Evolutionary conservation across 2,888 invertebrate genomes (phyloP).

Genomic region (Zhengitettix transpicula): DNA sequence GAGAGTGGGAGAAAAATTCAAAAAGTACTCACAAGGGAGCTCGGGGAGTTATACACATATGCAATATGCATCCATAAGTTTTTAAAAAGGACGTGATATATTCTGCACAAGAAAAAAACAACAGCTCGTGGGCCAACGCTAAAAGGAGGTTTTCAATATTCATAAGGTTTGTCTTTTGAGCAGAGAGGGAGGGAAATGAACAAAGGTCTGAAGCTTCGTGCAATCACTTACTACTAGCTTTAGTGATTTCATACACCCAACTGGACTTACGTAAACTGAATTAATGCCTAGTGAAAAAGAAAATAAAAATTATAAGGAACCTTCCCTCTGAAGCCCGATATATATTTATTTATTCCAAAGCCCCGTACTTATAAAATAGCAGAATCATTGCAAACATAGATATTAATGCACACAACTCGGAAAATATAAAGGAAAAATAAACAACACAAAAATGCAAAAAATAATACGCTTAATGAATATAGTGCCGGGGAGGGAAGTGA

Average conservation of each 20-base stretch:
- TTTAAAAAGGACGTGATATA: slow-evolving; percentile 11
- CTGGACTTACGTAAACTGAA: no score
- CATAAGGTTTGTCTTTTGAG: slow-evolving; percentile 4
- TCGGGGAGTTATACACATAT: slow-evolving; percentile 9
- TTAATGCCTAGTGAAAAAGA: no score
- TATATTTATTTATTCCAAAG: no score
- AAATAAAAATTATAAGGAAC: no score
- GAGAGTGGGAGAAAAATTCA: slow-evolving; percentile 1
- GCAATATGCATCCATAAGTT: slow-evolving; percentile 12
- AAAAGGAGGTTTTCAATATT: slow-evolving; percentile 11
- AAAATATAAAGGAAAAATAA: no score
- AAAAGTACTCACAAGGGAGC: slow-evolving; percentile 9
- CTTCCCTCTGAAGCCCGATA: no score
- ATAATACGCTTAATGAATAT: no score
- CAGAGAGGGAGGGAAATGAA: not conserved
- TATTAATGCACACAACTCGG: no score
- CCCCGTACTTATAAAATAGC: no score
- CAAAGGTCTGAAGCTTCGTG: not conserved
- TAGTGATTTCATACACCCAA: not conserved
- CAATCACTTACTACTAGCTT: slow-evolving; percentile 5
- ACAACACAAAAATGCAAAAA: no score
- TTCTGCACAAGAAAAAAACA: slow-evolving; percentile 3
- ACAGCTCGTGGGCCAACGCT: slow-evolving; percentile 6
- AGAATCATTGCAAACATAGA: no score
- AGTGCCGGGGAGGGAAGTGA: no score